Evolutionary conservation across 2,113 vertebrate species (phyloP).

Genomic region (Psettodes erumei): DNA sequence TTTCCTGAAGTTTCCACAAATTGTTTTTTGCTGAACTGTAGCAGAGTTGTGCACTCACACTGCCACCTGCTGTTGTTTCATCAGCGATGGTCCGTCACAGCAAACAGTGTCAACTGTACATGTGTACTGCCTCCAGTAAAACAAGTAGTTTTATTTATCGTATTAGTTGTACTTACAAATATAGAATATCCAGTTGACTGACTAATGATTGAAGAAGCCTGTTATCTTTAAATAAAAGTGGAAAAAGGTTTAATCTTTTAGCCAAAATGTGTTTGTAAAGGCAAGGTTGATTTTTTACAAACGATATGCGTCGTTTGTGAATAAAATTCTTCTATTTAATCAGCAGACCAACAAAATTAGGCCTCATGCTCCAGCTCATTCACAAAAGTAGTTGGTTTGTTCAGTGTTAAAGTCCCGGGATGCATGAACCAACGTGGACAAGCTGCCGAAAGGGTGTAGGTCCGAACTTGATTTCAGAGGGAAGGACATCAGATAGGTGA

Average conservation of each 20-base stretch:
- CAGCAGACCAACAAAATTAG: not conserved
- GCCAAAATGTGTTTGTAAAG: not conserved
- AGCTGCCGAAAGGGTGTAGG: not conserved
- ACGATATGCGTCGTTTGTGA: not conserved
- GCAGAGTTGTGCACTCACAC: constrained; percentile 3
- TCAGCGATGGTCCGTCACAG: not conserved
- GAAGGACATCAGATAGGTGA: too few species aligned
- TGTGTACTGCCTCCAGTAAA: not conserved
- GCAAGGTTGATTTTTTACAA: not conserved
- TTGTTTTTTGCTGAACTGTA: not conserved
- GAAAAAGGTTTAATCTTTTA: not conserved
- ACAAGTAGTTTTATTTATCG: not conserved
- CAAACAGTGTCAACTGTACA: not conserved
- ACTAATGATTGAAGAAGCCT: not conserved
- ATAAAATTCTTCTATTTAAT: too few species aligned
- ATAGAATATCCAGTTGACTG: too few species aligned
- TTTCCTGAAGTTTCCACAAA: not conserved
- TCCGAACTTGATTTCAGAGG: not conserved
- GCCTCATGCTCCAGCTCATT: not conserved
- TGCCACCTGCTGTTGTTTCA: constrained; percentile 56
- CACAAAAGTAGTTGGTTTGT: not conserved
- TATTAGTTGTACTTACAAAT: too few species aligned
- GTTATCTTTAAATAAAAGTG: not conserved
- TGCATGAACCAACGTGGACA: not conserved
- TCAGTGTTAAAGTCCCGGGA: not conserved